These are phyloP conservation scores for Leptopterna dolabrata DNA, from an alignment of 2,888 invertebrate species.

Conservation along the genomic window DNA sequence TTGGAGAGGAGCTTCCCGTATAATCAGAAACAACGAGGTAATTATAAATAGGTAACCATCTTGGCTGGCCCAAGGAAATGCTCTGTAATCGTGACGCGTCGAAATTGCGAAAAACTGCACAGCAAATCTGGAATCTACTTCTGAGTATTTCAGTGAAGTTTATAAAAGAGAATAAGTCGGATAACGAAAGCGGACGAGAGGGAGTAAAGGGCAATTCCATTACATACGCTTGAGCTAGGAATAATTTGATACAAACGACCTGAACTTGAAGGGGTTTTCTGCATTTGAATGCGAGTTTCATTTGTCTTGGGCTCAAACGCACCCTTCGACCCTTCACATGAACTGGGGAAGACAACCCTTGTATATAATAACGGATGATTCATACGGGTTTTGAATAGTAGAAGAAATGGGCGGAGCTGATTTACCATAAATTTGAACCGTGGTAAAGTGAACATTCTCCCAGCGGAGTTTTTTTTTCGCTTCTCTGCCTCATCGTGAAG, in stretches of 20 bases:
- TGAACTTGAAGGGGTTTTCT: neutral
- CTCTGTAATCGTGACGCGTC: no score
- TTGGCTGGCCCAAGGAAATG: no score
- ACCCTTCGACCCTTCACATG: neutral
- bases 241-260: neutral
- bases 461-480: neutral
- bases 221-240: neutral
- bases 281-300: conserved; percentile 3
- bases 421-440: neutral
- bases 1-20: no score
- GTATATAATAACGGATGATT: neutral
- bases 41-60: no score
- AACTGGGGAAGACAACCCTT: neutral
- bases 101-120: no score
- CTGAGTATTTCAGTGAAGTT: no score
- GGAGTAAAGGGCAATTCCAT: neutral
- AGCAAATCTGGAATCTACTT: no score
- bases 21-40: no score
- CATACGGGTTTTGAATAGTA: neutral
- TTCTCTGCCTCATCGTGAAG: neutral
- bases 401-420: neutral
- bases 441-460: neutral
- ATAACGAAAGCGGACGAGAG: no score
- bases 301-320: neutral
- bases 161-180: no score